Base-by-base conservation (phyloP, 2,888 invertebrate species). In the Athripsodes cinereus region DNA sequence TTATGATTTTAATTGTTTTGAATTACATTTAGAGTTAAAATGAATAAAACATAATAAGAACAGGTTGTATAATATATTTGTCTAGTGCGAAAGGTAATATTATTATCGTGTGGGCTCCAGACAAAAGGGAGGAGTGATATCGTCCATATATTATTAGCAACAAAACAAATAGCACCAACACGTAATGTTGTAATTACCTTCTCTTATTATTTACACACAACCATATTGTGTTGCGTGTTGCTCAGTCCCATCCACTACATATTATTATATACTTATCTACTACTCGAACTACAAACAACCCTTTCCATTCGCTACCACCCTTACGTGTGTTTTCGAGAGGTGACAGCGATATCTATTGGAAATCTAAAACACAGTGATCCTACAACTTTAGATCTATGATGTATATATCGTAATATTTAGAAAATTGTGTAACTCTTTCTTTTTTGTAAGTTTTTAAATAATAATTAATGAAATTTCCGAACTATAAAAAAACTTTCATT, bases 111-210 rank as follows among this genome's bases (percentile, higher is more conserved):
- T 16, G 5, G 44, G 18, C 44, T 44, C n/a, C 5, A 5, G 13
- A 44, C 44, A 44, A 44, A 44, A 44, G 44, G 18, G 44, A 44
- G 44, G 44, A 44, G 44, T 44, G 18, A 44, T 44, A 44, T 44
- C 44, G 44, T 13, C 44, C 16, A 47, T 47, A 47, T 47, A 47
- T 47, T 47, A 47, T 47, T 47, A 47, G 47, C 47, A 18, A 20
- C 47, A n/a, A 16, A 20, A 47, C 47, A 47, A 47, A 47, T 21
- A 47, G 11, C 47, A 21, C 16, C n/a, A 50, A 21, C 50, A 47
- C 47, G 47, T 47, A 11, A 47, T 47, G 47, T 47, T 2, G 47
- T 21, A 47, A 47, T 47, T 47, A 47, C 47, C 47, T 47, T 20
- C 3, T 47, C 8, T 47, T 47, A 47, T 47, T 47, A 47, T 40